Percentiles rank a stretch among this genome's conserved stretches.
Conservation (phyloP, 2,797 vertebrate species). For the Crocidura indochinensis region DNA sequence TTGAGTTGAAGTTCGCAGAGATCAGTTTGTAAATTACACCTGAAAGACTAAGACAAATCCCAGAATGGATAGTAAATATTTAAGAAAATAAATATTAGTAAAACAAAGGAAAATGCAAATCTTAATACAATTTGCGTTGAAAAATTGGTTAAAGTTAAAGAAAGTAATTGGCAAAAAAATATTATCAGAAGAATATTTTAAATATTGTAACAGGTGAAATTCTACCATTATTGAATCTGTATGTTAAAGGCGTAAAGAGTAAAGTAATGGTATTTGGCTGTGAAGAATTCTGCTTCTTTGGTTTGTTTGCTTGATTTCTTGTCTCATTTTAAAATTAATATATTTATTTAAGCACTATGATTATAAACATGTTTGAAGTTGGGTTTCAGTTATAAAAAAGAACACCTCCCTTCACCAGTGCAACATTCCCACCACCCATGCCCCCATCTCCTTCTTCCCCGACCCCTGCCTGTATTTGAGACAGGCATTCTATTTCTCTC, state of each 20-base stretch:
- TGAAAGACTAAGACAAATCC: neutral
- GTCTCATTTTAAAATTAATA: too few species aligned
- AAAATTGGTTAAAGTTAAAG: neutral
- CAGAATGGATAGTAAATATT: neutral
- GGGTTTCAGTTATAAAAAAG: too few species aligned
- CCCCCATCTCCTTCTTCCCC: too few species aligned
- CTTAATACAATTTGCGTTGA: neutral
- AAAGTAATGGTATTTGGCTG: neutral
- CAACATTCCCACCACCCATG: too few species aligned
- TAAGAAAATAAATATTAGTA: neutral
- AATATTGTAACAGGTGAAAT: neutral
- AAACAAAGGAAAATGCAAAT: neutral
- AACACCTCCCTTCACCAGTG: too few species aligned
- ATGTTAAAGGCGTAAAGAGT: neutral
- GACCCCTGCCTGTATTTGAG: too few species aligned
- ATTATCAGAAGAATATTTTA: neutral
- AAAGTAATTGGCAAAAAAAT: slow-evolving; percentile 4
- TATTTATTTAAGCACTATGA: too few species aligned
- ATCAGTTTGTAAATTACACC: neutral
- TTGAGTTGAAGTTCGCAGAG: neutral
- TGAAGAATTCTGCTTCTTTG: too few species aligned
- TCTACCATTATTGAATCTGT: neutral
- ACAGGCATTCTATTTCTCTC: too few species aligned
- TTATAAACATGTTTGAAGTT: too few species aligned
- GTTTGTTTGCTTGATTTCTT: too few species aligned